Evolutionary conservation across 2,888 invertebrate species (phyloP), one percentile per base, ranked within the genome.

Genomic region (Aelia acuminata): DNA sequence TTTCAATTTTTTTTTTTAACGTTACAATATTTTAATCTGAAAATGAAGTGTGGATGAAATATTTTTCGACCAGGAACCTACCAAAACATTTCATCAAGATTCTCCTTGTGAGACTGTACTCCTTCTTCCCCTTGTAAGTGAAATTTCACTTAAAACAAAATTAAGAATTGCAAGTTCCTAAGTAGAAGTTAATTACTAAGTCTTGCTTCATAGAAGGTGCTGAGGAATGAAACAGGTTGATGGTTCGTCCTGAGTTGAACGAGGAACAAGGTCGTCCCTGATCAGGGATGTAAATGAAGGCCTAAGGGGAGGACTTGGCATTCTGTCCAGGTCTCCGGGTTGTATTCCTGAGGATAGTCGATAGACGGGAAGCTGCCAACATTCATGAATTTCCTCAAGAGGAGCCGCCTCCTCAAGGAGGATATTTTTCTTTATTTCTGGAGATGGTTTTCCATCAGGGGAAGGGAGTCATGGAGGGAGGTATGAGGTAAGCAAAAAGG

Each of bases 321-420:
- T 80, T 80, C 43, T 80, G n/a, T 80, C 13, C n/a, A 4, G 43
- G n/a, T 4, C 4, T 39, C 75, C n/a, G n/a, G n/a, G n/a, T n/a
- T n/a, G n/a, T n/a, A 11, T 18, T n/a, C 43, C 80, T n/a, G 3
- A 18, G 1, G 13, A 13, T 35, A 43, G 80, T 43, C 39, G 75
- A 35, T 75, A 53, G 35, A 31, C 50, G 50, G 53, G 39, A 53
- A 85, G 20, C 48, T 4, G 57, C 0, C n/a, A 57, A 85, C 48
- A 43, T 53, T 85, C 85, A 53, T 53, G 85, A 53, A 85, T 85
- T 85, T 85, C 50, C 22, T 49, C 39, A 50, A 43, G 0, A 43
- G 57, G 0, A 43, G 80, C 80, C 35, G 84, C 26, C 31, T n/a
- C n/a, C 49, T 1, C 35, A 18, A 18, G 31, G 7, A 18, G 63